Evolutionary conservation across 2,888 invertebrate species (phyloP).

Genomic region (Rhimphoctona megacephalus): DNA sequence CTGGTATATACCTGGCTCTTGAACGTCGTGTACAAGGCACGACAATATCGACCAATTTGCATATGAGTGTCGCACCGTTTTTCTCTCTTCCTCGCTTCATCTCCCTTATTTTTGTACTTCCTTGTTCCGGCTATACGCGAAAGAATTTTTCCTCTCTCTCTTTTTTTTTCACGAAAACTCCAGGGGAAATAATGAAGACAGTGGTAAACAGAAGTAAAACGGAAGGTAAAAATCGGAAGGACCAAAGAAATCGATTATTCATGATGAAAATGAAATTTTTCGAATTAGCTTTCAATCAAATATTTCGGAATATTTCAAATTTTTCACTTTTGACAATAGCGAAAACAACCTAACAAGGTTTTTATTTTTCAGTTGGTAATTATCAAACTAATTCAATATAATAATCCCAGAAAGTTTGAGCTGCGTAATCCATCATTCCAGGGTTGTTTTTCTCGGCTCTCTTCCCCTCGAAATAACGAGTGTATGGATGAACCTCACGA

Average conservation of each 20-base stretch:
- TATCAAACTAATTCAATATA: not conserved
- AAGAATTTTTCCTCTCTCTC: conserved; percentile 5
- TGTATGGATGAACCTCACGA: conserved; percentile 21
- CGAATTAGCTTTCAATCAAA: not conserved
- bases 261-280: not conserved
- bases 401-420: not conserved
- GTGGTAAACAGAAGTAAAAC: not conserved
- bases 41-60: conserved; percentile 81
- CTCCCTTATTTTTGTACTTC: conserved; percentile 57
- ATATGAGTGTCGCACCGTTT: conserved; percentile 75
- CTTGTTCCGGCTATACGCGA: conserved; percentile 16
- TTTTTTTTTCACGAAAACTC: conserved; percentile 11
- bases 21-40: conserved; percentile 76
- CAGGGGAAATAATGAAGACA: conserved; percentile 25
- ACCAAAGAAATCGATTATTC: not conserved
- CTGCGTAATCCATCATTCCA: not conserved
- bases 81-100: conserved; percentile 71
- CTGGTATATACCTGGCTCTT: conserved; percentile 64
- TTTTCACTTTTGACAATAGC: not conserved
- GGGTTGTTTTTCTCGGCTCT: conserved; percentile 6
- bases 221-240: too few relatives aligned
- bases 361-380: not conserved
- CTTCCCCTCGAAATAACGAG: not conserved
- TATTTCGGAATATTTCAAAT: too few relatives aligned
- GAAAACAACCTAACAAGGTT: not conserved